These are phyloP conservation scores for Tenodera sinensis DNA, from an alignment of 2,888 invertebrate genomes.

Conservation along the genomic window DNA sequence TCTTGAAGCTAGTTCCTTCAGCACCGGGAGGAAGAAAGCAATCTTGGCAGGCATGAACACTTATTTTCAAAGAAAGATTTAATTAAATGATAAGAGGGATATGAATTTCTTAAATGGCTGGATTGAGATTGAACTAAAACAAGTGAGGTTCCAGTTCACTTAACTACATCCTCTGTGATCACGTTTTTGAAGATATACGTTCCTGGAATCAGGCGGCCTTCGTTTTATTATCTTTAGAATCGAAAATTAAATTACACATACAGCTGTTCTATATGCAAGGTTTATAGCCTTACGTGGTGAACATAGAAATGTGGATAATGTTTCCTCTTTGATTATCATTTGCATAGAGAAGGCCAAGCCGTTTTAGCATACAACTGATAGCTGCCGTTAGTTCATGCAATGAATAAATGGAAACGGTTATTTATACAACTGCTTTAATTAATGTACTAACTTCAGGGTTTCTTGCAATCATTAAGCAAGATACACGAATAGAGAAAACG, in stretches of 20 bases:
- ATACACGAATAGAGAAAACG: no score
- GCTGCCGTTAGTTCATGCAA: no score
- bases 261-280: neutral
- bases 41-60: neutral
- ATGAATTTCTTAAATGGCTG: neutral
- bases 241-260: neutral
- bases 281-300: neutral
- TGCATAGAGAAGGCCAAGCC: no score
- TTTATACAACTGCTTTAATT: no score
- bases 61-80: conserved; percentile 1
- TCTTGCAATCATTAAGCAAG: no score
- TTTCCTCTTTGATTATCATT: no score
- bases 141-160: neutral
- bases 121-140: neutral
- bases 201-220: neutral
- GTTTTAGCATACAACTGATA: no score
- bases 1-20: neutral
- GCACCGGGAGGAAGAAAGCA: neutral
- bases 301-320: no score
- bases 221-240: neutral
- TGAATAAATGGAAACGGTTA: no score
- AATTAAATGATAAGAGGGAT: conserved; percentile 2
- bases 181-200: neutral
- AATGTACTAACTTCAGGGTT: no score
- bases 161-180: neutral